Evolutionary conservation across 1,140 invertebrate genomes (phyloP), one percentile per base, ranked within the genome.

Genomic region (Halesus radiatus): DNA sequence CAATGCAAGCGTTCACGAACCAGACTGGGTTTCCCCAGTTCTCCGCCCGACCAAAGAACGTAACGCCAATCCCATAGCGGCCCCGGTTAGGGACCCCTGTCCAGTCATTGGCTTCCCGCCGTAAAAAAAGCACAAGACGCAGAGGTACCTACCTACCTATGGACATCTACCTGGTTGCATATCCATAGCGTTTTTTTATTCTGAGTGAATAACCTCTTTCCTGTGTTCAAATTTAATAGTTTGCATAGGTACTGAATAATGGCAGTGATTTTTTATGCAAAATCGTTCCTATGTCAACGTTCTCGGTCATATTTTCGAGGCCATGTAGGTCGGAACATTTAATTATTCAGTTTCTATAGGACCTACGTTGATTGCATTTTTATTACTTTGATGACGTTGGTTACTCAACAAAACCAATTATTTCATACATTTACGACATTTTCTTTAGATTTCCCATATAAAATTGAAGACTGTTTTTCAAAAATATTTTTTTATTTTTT

Each of bases 91-190:
- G n/a, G 45, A 52, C 66, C 66, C 66, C 66, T 50, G 37, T 20
- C 37, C 66, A 72, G 66, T 72, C 66, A 72, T 52, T 72, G 66
- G 37, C 66, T 72, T 66, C 62, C 66, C 37, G 66, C 18, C 66
- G n/a, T 16, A 10, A 72, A 72, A 72, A 72, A 70, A 70, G 66
- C 32, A 29, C 68, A 60, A 60, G 58, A 23, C 58, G 0, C 8
- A 23, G 58, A 20, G 58, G 23, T 45, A 45, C 37, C 10, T 45
- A 15, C 58, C 20, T 60, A 60, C n/a, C 58, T 15, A 22, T 26
- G 20, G 13, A 22, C 58, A 1, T 22, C 23, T 23, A n/a, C 58
- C 13, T 7, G 54, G 54, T 56, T 70, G 37, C 66, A 70, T 52
- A 72, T 50, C 45, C 45, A 72, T 53, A 26, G 68, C 45, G 50